Evolutionary conservation across 1,140 invertebrate species (phyloP).

Genomic region (Bombus picipes): DNA sequence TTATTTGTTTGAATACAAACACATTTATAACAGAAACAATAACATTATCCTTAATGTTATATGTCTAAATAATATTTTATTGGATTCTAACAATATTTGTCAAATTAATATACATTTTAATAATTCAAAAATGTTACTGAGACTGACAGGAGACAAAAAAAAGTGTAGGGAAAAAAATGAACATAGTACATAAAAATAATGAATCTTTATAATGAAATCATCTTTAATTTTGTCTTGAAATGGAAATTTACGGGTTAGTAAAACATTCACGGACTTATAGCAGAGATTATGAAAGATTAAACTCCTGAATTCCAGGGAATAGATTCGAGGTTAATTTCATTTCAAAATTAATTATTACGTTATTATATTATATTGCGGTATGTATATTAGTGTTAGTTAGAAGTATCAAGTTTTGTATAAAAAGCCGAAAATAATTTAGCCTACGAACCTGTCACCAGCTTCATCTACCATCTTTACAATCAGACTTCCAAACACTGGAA

Average conservation of each 20-base stretch:
- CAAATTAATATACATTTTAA: conserved; percentile 16
- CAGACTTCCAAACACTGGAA: conserved; percentile 70
- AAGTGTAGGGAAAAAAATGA: neutral
- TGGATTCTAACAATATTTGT: neutral
- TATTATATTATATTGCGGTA: conserved; percentile 5
- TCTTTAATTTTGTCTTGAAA: neutral
- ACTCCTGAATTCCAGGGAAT: neutral
- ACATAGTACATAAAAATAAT: neutral
- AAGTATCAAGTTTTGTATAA: neutral
- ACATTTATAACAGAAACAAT: neutral
- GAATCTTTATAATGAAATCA: neutral
- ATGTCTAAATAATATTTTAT: conserved; percentile 6
- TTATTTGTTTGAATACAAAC: conserved; percentile 61
- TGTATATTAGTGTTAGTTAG: neutral
- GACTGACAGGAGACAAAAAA: conserved; percentile 42
- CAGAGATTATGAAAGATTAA: conserved; percentile 36
- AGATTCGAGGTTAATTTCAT: conserved; percentile 48
- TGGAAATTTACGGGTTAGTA: conserved; percentile 19
- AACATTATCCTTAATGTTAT: neutral
- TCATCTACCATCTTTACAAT: conserved; percentile 82
- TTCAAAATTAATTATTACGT: neutral
- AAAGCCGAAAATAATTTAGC: conserved; percentile 37
- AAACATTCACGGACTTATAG: conserved; percentile 27
- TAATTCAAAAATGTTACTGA: neutral
- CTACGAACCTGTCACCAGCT: conserved; percentile 81